Evolutionary conservation across 2,113 vertebrate genomes (phyloP), one percentile per base, ranked within the genome.

Genomic region (Archilochus colubris): DNA sequence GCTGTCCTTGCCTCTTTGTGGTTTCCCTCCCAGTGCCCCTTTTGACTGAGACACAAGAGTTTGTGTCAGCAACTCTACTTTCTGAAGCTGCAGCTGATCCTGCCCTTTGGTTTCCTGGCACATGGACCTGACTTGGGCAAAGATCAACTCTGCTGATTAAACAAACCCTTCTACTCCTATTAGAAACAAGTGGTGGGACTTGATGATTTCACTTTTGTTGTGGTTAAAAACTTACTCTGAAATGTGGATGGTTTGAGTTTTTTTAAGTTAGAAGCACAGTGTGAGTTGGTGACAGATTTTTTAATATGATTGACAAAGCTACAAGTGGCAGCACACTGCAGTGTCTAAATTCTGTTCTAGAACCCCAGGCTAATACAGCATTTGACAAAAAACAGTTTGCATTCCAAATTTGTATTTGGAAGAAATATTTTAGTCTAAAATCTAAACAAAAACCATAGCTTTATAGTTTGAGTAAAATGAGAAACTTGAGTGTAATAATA

Each of bases 341-440:
- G 62, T 19, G 36, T 70, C 74, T 55, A 55, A 92, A 89, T 76
- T 87, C 89, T 85, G 28, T 69, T 82, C 91, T 43, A 82, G 54
- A 87, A 48, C 79, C 88, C 82, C 63, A 74, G 50, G 72, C 21
- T 85, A 95, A 95, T 67, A 73, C 27, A 63, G 67, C 30, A 50
- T 84, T 89, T 94, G 91, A 92, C 63, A 91, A 91, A 93, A 89
- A 44, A 62, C 93, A 85, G 75, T 59, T 92, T 46, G 84, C 74
- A 53, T 70, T 95, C 85, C 78, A 80, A 80, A 80, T 89, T 25
- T 0, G 0, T 67, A 80, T 87, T 77, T 80, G 67, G 61, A 94
- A 81, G 68, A 90, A 91, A 92, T 70, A 54, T 20, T 61, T 88
- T 70, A 70, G 63, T 74, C 51, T 63, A 59, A 86, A 93, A 86